Percentiles rank a stretch among this genome's conserved stretches.
phyloP scores from a whole-genome alignment of 2,888 invertebrate species.

The Acleris holmiana region DNA sequence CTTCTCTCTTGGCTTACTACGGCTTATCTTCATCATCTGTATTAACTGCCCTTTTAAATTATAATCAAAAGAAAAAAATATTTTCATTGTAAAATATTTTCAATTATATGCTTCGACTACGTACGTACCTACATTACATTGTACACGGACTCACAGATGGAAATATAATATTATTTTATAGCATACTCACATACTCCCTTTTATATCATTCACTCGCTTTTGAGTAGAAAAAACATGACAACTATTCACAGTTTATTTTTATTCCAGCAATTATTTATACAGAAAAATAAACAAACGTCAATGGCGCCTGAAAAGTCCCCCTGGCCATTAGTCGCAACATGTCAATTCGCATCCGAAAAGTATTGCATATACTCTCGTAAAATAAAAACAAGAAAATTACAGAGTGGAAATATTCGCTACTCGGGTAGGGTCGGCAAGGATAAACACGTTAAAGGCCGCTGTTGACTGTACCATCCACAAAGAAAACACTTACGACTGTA shows the following conservation, averaged over 20 bases:
- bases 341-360: constrained; percentile 29
- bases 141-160: too few species aligned
- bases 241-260: constrained; percentile 3
- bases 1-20: too few species aligned
- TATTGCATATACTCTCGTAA: constrained; percentile 31
- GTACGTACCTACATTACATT: too few species aligned
- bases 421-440: constrained; percentile 39
- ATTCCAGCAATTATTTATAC: constrained; percentile 6
- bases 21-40: too few species aligned
- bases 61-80: too few species aligned
- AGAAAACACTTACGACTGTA: constrained; percentile 44
- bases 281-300: neutral
- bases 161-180: too few species aligned
- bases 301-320: too few species aligned
- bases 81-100: too few species aligned
- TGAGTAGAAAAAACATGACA: neutral
- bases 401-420: constrained; percentile 38
- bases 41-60: too few species aligned
- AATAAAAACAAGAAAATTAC: constrained; percentile 41
- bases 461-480: constrained; percentile 43
- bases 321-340: constrained; percentile 11
- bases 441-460: constrained; percentile 44
- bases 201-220: too few species aligned
- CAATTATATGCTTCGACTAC: too few species aligned
- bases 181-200: too few species aligned